These are phyloP conservation scores for Diplolepis rosae DNA, from an alignment of 2,888 invertebrate species.

Conservation along the genomic window DNA sequence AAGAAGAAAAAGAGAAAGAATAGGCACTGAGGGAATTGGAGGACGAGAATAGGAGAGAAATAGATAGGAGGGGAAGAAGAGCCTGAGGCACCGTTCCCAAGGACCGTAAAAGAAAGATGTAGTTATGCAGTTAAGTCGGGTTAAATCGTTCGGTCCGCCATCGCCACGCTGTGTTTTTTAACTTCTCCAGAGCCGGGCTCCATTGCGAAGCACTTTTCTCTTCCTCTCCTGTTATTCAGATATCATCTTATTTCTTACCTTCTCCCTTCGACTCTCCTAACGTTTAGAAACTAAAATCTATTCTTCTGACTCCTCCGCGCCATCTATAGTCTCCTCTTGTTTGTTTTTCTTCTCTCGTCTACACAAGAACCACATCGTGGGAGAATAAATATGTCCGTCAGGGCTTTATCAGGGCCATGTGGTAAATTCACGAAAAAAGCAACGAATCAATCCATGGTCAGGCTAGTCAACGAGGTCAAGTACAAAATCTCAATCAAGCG, in stretches of 20 bases:
- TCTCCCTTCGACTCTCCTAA: background rate
- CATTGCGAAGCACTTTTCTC: conserved; percentile 29
- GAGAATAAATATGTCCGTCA: conserved; percentile 7
- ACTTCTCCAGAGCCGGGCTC: conserved; percentile 34
- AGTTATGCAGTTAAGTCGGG: conserved; percentile 69
- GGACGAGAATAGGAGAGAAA: conserved; percentile 29
- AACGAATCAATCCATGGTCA: too few species aligned
- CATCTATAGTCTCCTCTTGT: conserved; percentile 30
- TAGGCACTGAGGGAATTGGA: too few species aligned
- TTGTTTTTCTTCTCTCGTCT: conserved; percentile 40
- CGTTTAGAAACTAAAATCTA: conserved; percentile 16
- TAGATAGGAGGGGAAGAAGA: conserved; percentile 42
- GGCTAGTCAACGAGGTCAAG: too few species aligned
- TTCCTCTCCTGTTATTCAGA: conserved; percentile 31
- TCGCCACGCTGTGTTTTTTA: conserved; percentile 57
- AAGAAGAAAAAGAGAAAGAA: conserved; percentile 32
- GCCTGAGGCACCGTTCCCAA: conserved; percentile 52
- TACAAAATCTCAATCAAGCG: too few species aligned
- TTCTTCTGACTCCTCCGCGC: conserved; percentile 23
- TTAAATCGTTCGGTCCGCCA: conserved; percentile 67
- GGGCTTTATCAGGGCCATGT: background rate
- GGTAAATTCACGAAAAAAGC: background rate
- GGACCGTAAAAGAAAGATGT: conserved; percentile 69
- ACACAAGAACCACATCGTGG: conserved; percentile 10
- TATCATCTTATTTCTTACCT: conserved; percentile 15